Evolutionary conservation across 1,140 invertebrate species (phyloP), one percentile per base, ranked within the genome.

Genomic region (Dendrolimus punctatus): DNA sequence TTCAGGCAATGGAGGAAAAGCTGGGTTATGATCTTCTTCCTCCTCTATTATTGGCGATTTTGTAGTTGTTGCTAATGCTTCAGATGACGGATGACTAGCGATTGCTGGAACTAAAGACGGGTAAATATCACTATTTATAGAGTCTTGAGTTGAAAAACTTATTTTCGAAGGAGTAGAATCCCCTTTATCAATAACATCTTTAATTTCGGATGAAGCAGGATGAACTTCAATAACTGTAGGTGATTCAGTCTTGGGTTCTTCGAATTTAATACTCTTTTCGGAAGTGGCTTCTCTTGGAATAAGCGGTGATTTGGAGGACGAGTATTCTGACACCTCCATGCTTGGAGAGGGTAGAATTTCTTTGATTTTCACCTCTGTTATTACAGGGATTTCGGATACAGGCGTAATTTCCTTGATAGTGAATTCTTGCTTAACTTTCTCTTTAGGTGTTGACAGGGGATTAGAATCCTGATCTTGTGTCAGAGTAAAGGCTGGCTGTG

Each of bases 391-490:
- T 56, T 87, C 84, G 5, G 78, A 85, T 2, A 80, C 78, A 1
- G 76, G 81, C 0, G 85, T 87, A 8, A 88, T 86, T 71, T 88
- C 87, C 58, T 88, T 88, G 38, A 88, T 88, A 2, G 81, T 87
- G 8, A 87, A 80, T 55, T 79, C 76, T 55, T 71, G 78, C 39
- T 78, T 81, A 37, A 74, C 56, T 4, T 68, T 73, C 56, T 78
- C 71, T 48, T 68, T 71, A 0, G 62, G 53, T 8, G 61, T 51
- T 2, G 62, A 37, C 5, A 71, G 65, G 4, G 58, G 8, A 37
- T 36, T 51, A 10, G 8, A 46, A 8, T 60, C 60, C n/a, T 62
- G 43, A 4, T 62, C 60, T 10, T 71, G 69, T 5, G 55, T 45
- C 3, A 43, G 7, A 39, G 50, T n/a, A 38, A 47, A 1, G 64